These are phyloP conservation scores for Meloidogyne chitwoodi DNA, from an alignment of 1,140 invertebrate species.

Conservation along the genomic window DNA sequence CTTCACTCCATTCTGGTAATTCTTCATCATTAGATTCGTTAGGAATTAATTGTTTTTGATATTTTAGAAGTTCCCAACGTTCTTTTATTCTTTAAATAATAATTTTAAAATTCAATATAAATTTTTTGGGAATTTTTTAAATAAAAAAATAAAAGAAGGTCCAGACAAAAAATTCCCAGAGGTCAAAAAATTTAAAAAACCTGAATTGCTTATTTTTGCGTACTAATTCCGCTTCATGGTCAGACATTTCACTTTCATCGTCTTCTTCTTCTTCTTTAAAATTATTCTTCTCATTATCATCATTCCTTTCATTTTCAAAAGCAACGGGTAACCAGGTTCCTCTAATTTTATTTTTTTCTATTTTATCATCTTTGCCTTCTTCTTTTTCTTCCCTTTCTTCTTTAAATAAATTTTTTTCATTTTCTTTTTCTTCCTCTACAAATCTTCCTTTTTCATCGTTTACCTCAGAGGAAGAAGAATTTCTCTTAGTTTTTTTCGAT, in stretches of 20 bases:
- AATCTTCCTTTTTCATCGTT: not conserved
- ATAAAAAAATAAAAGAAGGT: no score
- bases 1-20: conserved; percentile 7
- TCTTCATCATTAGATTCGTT: not conserved
- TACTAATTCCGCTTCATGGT: conserved; percentile 11
- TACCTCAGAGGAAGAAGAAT: not conserved
- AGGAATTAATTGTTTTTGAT: not conserved
- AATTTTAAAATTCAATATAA: not conserved
- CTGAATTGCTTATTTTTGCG: conserved; percentile 10
- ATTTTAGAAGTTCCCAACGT: conserved; percentile 16
- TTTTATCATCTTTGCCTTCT: not conserved
- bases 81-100: conserved; percentile 6
- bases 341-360: not conserved
- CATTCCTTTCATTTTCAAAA: not conserved
- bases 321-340: not conserved
- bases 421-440: not conserved
- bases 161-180: no score
- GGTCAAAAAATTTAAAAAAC: no score
- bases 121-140: no score
- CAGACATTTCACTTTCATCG: conserved; percentile 8
- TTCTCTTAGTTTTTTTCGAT: not conserved
- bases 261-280: not conserved
- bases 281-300: not conserved
- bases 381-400: not conserved
- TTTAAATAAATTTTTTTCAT: not conserved